Conservation (phyloP, 2,113 vertebrate genomes). For the Balaenoptera acutorostrata region DNA sequence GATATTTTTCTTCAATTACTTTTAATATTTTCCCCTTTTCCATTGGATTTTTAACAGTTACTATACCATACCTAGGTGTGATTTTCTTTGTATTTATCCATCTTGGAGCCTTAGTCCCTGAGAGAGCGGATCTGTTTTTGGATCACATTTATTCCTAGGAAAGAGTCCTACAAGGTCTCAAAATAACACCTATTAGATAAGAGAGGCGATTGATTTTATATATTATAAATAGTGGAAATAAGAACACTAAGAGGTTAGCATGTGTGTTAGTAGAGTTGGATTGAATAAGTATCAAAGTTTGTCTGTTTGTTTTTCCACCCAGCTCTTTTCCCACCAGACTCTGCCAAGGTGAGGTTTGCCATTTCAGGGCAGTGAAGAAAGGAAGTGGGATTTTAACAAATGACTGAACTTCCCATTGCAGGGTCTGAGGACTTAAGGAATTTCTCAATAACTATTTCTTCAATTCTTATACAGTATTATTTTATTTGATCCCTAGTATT, state of each 20-base stretch:
- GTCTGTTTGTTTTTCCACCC: background rate
- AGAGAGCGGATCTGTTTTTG: background rate
- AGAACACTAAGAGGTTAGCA: background rate
- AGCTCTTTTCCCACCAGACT: background rate
- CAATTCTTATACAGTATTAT: background rate
- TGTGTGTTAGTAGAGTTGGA: background rate
- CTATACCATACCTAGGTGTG: background rate
- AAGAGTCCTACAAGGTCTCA: background rate
- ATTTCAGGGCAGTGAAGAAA: conserved; percentile 1
- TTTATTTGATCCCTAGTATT: background rate
- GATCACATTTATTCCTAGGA: background rate
- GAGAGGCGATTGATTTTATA: background rate
- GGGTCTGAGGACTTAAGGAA: background rate
- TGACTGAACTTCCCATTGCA: background rate
- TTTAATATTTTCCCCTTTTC: background rate
- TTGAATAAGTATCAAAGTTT: background rate
- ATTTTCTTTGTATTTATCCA: background rate
- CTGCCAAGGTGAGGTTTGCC: background rate
- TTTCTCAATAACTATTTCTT: background rate
- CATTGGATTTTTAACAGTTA: background rate
- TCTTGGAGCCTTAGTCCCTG: background rate
- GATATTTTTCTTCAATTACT: background rate
- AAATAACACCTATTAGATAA: background rate
- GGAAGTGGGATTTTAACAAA: background rate
- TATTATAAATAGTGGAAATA: background rate